Conservation (phyloP, 2,113 vertebrate genomes). For the Nycticorax nycticorax region DNA sequence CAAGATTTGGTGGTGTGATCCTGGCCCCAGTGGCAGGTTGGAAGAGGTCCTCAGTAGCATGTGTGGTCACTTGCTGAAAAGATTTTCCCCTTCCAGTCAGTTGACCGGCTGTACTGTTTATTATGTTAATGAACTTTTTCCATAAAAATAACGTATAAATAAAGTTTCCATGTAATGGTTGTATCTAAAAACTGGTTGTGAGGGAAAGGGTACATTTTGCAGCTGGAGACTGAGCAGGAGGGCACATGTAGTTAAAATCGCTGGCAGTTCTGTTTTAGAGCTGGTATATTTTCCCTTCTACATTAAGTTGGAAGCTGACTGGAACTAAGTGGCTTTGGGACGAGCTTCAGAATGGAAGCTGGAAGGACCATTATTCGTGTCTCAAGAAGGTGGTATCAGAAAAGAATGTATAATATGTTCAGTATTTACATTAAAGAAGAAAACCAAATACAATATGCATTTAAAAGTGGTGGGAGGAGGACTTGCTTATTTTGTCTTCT, state of each 20-base stretch:
- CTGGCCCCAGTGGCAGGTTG: neutral
- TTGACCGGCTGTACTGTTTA: neutral
- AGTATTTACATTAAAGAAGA: neutral
- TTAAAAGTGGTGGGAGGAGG: neutral
- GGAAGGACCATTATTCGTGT: neutral
- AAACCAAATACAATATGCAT: neutral
- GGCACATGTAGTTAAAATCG: neutral
- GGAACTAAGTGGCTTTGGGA: neutral
- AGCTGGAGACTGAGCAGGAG: neutral
- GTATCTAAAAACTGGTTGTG: neutral
- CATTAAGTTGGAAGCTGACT: neutral
- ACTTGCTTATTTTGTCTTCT: neutral
- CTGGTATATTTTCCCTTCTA: neutral
- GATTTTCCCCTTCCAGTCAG: neutral
- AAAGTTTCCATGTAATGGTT: neutral
- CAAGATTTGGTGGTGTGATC: neutral
- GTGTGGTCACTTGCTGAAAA: neutral
- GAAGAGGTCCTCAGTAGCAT: neutral
- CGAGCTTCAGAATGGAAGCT: neutral
- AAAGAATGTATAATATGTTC: neutral
- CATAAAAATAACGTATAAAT: neutral
- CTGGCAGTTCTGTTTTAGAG: neutral
- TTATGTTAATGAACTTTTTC: neutral
- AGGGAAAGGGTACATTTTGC: neutral
- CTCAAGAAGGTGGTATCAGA: neutral